Evolutionary conservation across 1,140 invertebrate species (phyloP), one percentile per base, ranked within the genome.

Genomic region (Dinoponera quadriceps): DNA sequence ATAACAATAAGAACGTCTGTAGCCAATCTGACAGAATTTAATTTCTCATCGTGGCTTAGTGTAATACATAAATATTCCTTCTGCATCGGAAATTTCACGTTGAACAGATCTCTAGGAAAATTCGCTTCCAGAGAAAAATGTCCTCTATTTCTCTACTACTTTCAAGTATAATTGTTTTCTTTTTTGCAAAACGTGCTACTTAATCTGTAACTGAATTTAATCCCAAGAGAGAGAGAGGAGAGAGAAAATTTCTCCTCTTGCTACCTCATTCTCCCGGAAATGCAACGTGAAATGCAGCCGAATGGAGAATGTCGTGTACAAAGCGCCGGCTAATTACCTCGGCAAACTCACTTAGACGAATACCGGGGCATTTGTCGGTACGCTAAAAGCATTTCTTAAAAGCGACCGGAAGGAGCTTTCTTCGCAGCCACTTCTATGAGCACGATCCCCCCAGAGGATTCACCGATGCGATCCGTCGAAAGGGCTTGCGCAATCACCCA

Each of bases 281-380:
- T 71, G 33, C 75, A 48, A 14, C 2, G 16, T 5, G 11, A 33
- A 57, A 69, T 55, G 49, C 25, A 22, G 22, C n/a, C n/a, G n/a
- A n/a, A 71, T 48, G 57, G 49, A 13, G 22, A 80, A 68, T 25
- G 25, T 71, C 63, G 33, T 25, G 55, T n/a, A 38, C 48, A 33
- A 69, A 82, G 77, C 25, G 22, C 2, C 18, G n/a, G 18, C 29
- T 82, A 83, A 82, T 82, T 85, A 82, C 59, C 25, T 57, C 54
- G 1, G 33, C 33, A 82, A 83, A 82, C 20, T 82, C 48, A 57
- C 44, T 85, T 75, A 44, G 27, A 62, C 27, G 62, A 48, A 63
- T 75, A 1, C 63, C 49, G 27, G 2, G 5, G 33, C 38, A 66
- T 59, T 68, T 38, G 44, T n/a, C 22, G 33, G 62, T 33, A 44